A percentile compares a stretch with the other conserved stretches of the same genome.
Evolutionary conservation across 2,113 vertebrate genomes (phyloP).

Genomic region (Rhinogobius similis): DNA sequence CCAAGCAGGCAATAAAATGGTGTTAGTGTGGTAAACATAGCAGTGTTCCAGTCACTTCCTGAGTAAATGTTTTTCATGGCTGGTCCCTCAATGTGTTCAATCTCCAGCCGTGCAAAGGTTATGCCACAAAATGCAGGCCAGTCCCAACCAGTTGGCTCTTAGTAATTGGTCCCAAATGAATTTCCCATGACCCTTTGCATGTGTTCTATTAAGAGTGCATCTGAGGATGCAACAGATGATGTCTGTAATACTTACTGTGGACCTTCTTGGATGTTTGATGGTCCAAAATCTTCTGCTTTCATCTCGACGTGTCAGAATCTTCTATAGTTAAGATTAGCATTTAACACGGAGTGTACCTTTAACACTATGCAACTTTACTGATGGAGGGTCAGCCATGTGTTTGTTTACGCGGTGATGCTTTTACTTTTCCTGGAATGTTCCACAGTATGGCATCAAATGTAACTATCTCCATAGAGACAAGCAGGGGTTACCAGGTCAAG

Average conservation of each 20-base stretch:
- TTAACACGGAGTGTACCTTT: too few species aligned
- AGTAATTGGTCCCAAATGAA: constrained; percentile 56
- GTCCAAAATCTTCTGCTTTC: not conserved
- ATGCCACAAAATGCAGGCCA: constrained; percentile 45
- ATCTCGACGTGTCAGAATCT: too few species aligned
- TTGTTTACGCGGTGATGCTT: too few species aligned
- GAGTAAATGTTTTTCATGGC: constrained; percentile 11
- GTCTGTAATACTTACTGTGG: not conserved
- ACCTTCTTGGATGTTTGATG: not conserved
- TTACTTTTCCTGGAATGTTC: too few species aligned
- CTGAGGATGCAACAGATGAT: constrained; percentile 38
- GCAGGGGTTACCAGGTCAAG: too few species aligned
- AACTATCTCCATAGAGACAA: too few species aligned
- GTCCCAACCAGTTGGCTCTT: constrained; percentile 61
- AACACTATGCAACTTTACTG: too few species aligned
- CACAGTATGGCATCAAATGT: too few species aligned
- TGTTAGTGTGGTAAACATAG: constrained; percentile 18
- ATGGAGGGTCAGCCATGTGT: too few species aligned
- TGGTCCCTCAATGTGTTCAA: constrained; percentile 47
- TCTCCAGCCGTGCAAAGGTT: constrained; percentile 58
- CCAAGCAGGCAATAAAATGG: constrained; percentile 25
- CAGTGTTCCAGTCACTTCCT: constrained; percentile 33
- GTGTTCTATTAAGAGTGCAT: constrained; percentile 27
- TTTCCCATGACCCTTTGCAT: constrained; percentile 68
- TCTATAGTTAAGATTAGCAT: too few species aligned